Evolutionary conservation across 2,797 vertebrate species (phyloP).

Genomic region (Meda fulgida): DNA sequence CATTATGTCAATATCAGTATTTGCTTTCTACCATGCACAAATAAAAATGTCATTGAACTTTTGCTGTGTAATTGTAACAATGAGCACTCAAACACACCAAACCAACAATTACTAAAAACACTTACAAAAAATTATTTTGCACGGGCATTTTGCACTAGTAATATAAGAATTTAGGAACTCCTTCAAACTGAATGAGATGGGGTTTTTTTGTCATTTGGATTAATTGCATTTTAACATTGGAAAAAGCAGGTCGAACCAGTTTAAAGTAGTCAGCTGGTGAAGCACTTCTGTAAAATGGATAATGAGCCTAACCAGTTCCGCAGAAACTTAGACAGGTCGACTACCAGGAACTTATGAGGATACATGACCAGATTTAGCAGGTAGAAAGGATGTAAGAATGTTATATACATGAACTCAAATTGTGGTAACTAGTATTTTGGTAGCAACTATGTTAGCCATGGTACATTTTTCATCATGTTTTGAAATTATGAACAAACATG

Average conservation of each 20-base stretch:
- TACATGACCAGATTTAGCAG: background rate
- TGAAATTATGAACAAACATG: background rate
- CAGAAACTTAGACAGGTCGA: background rate
- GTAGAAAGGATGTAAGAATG: background rate
- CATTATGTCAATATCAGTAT: too few relatives aligned
- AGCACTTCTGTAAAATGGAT: too few relatives aligned
- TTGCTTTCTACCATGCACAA: too few relatives aligned
- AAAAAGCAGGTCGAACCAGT: background rate
- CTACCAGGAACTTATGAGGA: background rate
- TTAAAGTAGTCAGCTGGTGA: background rate
- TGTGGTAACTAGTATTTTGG: background rate
- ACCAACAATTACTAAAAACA: too few relatives aligned
- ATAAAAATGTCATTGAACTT: too few relatives aligned
- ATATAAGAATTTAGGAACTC: background rate
- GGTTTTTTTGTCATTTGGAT: too few relatives aligned
- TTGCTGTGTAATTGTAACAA: too few relatives aligned
- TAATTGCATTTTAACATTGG: background rate
- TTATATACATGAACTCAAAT: background rate
- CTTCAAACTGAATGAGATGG: background rate
- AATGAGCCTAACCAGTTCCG: background rate
- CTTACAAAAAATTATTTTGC: too few relatives aligned
- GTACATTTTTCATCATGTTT: background rate
- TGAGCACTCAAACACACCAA: too few relatives aligned
- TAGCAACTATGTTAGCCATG: background rate
- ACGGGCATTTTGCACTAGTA: too few relatives aligned